Base-by-base conservation (phyloP, 2,113 vertebrate genomes). In the Forbesichthys agassizii region DNA sequence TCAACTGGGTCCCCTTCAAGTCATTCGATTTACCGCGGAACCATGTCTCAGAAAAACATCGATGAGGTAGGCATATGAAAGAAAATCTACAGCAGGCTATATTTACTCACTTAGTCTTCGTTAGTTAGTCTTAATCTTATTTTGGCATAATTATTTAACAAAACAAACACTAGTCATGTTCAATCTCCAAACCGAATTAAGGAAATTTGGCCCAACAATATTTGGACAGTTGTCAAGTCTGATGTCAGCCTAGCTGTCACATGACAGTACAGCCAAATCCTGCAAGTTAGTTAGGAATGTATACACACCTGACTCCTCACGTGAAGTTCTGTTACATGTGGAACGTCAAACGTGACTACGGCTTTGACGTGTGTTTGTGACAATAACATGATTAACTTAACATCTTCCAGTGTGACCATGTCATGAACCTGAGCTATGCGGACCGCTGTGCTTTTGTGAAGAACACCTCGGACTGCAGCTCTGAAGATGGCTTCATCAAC, bases 381-480 rank as follows among this genome's bases (percentile, higher is more conserved):
- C 36, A 42, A 42, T 42, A 42, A 42, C 49, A 5, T 14, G 14
- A 42, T 51, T 61, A 11, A 71, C 12, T 73, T 27, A 3, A 27
- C 27, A 27, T 3, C 13, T 70, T 51, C 1, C 77, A 99, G 97
- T 99, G 97, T 61, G 91, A 92, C 55, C 64, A 72, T 0, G 96
- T 98, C 71, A 91, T 95, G 86, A 74, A 84, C 61, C 72, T 79
- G 71, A 95, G 92, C 33, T 78, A 69, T 27, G 87, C 90, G 0
- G 83, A 93, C 7, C 94, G 95, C 78, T 99, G 97, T 63, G 14
- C 20, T 9, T 98, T 98, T 57, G 54, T 98, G 85, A 91, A 63
- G 78, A 91, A 63, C 81, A 98, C 92, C 1, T 83, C 93, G 0
- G 96, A 98, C 92, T 99, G 97, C 85, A n/a, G 6, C 10, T 74